Evolutionary conservation across 2,888 invertebrate species (phyloP).

Genomic region (Sminthurides aquaticus): DNA sequence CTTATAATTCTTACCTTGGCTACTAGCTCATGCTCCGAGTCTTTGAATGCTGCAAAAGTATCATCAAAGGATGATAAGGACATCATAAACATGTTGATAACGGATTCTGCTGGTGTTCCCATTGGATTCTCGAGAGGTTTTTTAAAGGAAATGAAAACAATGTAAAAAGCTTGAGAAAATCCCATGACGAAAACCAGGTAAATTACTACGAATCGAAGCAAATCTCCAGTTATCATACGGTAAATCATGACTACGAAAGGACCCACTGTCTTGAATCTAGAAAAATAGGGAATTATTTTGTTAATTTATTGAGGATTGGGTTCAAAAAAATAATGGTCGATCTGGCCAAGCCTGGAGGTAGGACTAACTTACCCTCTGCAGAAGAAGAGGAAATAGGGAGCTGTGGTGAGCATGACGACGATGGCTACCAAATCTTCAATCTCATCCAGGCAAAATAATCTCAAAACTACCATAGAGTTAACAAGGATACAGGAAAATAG

Average conservation of each 20-base stretch:
- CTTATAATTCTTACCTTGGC: conserved; percentile 87
- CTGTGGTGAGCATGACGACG: conserved; percentile 88
- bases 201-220: conserved; percentile 89
- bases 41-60: conserved; percentile 82
- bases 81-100: conserved; percentile 98
- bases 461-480: conserved; percentile 72
- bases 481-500: conserved; percentile 84
- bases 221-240: conserved; percentile 93
- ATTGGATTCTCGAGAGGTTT: conserved; percentile 79
- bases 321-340: background rate
- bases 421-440: conserved; percentile 87
- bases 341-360: background rate
- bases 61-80: conserved; percentile 94
- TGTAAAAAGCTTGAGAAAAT: conserved; percentile 92
- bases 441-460: conserved; percentile 75
- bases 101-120: conserved; percentile 85
- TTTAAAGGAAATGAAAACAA: conserved; percentile 81
- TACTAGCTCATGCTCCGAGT: conserved; percentile 77
- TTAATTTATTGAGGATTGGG: background rate
- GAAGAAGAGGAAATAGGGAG: conserved; percentile 94
- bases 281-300: conserved; percentile 43
- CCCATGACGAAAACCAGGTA: conserved; percentile 95
- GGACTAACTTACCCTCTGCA: conserved; percentile 55
- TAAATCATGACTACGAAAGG: conserved; percentile 99
- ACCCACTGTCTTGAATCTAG: conserved; percentile 91